Percentiles rank a stretch among this genome's conserved stretches.
phyloP scores from a whole-genome alignment of 1,140 invertebrate species.

The Drosophila bocki region DNA sequence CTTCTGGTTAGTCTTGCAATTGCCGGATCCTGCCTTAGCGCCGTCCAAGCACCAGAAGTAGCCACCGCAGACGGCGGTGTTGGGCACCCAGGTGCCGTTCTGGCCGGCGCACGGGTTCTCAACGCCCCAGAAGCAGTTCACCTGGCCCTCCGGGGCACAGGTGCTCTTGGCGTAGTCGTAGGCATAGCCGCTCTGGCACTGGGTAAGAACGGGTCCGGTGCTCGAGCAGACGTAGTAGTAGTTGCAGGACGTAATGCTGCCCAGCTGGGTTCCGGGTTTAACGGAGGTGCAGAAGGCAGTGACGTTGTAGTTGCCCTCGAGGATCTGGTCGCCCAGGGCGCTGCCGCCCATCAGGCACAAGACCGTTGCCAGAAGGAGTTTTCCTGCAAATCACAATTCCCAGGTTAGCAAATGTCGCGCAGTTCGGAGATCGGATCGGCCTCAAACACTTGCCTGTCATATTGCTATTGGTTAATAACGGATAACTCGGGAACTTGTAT shows the following conservation, averaged over 20 bases:
- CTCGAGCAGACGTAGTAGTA: conserved; percentile 51
- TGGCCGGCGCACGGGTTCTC: conserved; percentile 33
- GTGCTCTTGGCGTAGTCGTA: conserved; percentile 27
- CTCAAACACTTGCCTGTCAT: conserved; percentile 49
- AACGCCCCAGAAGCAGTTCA: conserved; percentile 49
- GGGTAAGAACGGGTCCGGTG: conserved; percentile 32
- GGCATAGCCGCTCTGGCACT: conserved; percentile 41
- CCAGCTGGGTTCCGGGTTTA: conserved; percentile 35
- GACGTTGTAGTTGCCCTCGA: conserved; percentile 69
- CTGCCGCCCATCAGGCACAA: conserved; percentile 46
- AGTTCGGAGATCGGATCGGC: too few relatives aligned
- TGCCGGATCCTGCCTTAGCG: background rate
- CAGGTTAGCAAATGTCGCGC: background rate
- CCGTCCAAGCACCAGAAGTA: conserved; percentile 31
- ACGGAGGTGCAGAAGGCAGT: conserved; percentile 51
- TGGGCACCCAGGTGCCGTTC: conserved; percentile 33
- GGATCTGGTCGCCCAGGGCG: conserved; percentile 31
- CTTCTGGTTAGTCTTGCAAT: background rate
- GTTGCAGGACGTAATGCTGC: conserved; percentile 51
- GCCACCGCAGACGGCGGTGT: conserved; percentile 25
- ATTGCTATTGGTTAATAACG: conserved; percentile 26
- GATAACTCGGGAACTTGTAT: conserved; percentile 15
- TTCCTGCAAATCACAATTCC: conserved; percentile 24
- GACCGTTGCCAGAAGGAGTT: conserved; percentile 44
- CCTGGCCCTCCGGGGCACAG: conserved; percentile 37